Conservation (phyloP, 92 coral and sea anemone species). For the Pocillopora meandrina region DNA sequence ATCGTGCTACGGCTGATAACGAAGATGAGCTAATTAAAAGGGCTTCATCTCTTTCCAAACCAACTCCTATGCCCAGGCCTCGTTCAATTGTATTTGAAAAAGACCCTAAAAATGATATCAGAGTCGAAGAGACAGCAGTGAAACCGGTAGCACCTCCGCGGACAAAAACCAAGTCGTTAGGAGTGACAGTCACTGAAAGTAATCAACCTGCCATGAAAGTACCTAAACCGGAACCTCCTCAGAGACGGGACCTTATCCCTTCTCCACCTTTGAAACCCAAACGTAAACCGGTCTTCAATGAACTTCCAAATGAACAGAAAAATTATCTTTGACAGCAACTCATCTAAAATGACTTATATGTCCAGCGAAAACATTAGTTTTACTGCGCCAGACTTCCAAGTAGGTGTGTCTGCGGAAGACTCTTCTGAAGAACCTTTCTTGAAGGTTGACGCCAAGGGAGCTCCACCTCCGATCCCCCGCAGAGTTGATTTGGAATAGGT, state of each 20-base stretch:
- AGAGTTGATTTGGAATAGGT: conserved; percentile 66
- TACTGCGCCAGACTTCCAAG: neutral
- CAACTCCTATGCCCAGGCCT: conserved; percentile 65
- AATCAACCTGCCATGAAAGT: neutral
- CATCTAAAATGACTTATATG: neutral
- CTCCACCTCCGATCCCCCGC: conserved; percentile 71
- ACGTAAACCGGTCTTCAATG: conserved; percentile 3
- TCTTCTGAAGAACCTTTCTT: neutral
- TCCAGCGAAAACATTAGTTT: conserved; percentile 2
- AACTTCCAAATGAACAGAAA: neutral
- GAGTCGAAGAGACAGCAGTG: conserved; percentile 9
- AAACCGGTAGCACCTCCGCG: conserved; percentile 47
- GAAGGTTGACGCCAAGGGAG: conserved; percentile 15
- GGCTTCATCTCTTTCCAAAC: conserved; percentile 36
- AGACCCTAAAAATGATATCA: neutral
- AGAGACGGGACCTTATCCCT: conserved; percentile 22
- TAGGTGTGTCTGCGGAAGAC: neutral
- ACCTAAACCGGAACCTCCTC: conserved; percentile 20
- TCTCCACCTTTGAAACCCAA: conserved; percentile 54
- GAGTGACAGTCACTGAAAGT: neutral
- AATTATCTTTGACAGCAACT: neutral
- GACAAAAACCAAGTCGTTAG: conserved; percentile 8
- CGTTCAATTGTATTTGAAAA: conserved; percentile 42
- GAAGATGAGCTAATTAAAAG: conserved; percentile 48
- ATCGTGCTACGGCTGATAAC: conserved; percentile 14